A percentile compares a stretch with the other conserved stretches of the same genome.
Conservation (phyloP, 1,140 invertebrate genomes). For the Trinorchestia longiramus region DNA sequence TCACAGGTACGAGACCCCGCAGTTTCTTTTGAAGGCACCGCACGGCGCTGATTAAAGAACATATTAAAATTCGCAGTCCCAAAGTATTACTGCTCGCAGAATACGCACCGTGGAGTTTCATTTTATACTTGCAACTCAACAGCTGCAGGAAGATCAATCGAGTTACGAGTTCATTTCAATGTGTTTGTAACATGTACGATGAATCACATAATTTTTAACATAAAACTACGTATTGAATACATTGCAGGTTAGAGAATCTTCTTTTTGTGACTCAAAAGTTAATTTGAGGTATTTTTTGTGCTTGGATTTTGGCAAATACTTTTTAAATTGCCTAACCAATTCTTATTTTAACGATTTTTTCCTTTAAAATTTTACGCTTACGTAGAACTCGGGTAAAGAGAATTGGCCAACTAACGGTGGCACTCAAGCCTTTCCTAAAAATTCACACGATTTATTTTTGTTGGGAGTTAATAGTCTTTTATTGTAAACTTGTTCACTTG, state of each 20-base stretch:
- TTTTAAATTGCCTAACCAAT: too few species aligned
- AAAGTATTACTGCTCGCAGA: neutral
- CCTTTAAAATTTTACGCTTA: too few species aligned
- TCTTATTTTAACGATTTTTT: too few species aligned
- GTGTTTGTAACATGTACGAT: neutral
- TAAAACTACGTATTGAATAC: neutral
- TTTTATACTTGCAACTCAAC: neutral
- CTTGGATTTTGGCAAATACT: neutral
- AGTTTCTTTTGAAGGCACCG: neutral
- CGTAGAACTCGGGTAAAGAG: too few species aligned
- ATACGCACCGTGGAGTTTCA: neutral
- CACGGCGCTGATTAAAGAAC: slow-evolving; percentile 18
- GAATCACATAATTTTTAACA: neutral
- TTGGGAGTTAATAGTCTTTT: neutral
- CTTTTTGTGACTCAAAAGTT: neutral
- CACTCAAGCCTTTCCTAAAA: neutral
- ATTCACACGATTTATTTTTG: neutral
- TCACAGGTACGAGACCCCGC: neutral
- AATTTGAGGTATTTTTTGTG: neutral
- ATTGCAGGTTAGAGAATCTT: neutral
- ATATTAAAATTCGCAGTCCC: neutral
- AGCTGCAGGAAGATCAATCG: neutral
- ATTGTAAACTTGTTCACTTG: neutral
- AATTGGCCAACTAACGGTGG: neutral
- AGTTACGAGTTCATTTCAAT: neutral